phyloP scores from a whole-genome alignment of 2,888 invertebrate genomes.

The Tiphia femorata region DNA sequence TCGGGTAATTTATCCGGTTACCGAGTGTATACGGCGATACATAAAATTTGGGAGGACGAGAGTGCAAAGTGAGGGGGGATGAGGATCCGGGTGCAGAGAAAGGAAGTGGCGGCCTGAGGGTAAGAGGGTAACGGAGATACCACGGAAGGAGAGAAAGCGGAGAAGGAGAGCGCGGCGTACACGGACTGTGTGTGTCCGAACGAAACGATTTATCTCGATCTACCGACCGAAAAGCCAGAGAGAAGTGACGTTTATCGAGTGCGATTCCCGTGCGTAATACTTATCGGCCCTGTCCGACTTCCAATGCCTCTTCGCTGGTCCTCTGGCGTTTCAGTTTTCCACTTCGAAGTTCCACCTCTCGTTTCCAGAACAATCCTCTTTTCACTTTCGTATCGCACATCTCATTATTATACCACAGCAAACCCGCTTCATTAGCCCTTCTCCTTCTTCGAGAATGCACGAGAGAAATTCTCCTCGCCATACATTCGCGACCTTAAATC shows the following conservation, averaged over 20 bases:
- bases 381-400: no score
- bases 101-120: neutral
- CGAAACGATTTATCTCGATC: conserved; percentile 24
- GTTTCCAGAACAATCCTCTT: no score
- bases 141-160: neutral
- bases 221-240: neutral
- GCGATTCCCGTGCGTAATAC: neutral
- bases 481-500: no score
- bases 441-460: no score
- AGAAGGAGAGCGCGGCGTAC: conserved; percentile 4
- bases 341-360: no score
- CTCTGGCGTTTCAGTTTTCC: no score
- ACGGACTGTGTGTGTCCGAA: conserved; percentile 7
- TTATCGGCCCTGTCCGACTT: no score
- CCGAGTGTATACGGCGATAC: conserved; percentile 25
- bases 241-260: conserved; percentile 6
- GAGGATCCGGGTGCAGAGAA: neutral
- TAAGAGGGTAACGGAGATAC: neutral
- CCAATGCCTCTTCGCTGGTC: no score
- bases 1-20: conserved; percentile 46
- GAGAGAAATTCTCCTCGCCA: no score
- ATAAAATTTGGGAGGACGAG: conserved; percentile 2
- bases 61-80: neutral
- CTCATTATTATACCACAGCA: no score
- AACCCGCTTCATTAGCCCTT: no score